Evolutionary conservation across 2,113 vertebrate species (phyloP), one percentile per base, ranked within the genome.

Genomic region (Furnarius figulus): DNA sequence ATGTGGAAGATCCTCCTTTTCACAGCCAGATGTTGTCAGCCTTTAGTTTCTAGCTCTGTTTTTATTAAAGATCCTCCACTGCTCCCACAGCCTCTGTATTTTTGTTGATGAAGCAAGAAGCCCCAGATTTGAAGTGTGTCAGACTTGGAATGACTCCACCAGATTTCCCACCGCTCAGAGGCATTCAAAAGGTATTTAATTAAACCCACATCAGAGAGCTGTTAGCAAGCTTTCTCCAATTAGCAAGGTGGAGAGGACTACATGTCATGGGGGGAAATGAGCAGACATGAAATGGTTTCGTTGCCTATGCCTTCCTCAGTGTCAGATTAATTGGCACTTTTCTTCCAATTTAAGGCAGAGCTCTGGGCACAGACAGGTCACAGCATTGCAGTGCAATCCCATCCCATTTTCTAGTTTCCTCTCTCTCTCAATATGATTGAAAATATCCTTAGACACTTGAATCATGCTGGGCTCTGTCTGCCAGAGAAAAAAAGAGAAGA

Each of bases 271-370:
- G 63, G 79, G 59, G 39, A 95, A 95, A 85, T 49, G 77, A 91
- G 77, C 23, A 33, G 75, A 86, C 81, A 76, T 71, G 47, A 74
- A 93, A 92, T 31, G 67, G 22, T 74, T 88, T 95, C 86, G 65
- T 81, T 80, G 78, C 75, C 65, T 76, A 1, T 59, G 74, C 63
- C 72, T 80, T 76, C 67, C 61, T 79, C 61, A 14, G 72, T 63
- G 75, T 73, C 84, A 88, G 89, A 94, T 82, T 95, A 94, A 97
- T 97, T 94, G 90, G 74, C 90, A 97, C 58, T 90, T 82, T 71
- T 70, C 90, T 94, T 94, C 86, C 94, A 90, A 79, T 96, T 88
- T 89, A 74, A 84, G 62, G 76, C 59, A 95, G 81, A 93, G 42
- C 85, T 91, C 73, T 71, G 78, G 65, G 79, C 83, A 78, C 76